Conservation (phyloP, 2,888 invertebrate genomes). For the Eurois occulta region DNA sequence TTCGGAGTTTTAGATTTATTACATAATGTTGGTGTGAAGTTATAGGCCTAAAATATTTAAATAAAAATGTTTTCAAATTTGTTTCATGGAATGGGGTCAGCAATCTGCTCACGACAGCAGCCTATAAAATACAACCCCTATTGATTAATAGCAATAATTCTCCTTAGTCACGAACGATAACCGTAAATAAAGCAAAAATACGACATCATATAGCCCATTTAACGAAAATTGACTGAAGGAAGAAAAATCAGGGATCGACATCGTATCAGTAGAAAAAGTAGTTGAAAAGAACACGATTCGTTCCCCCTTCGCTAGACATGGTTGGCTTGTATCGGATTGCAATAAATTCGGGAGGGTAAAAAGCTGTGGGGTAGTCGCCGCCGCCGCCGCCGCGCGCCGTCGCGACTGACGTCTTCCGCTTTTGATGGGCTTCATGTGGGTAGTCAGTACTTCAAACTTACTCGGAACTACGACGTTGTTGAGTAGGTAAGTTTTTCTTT, state of each 20-base stretch:
- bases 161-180: constrained; percentile 51
- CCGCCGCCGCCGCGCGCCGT: constrained; percentile 53
- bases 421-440: constrained; percentile 80
- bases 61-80: not conserved
- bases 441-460: constrained; percentile 47
- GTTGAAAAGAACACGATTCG: constrained; percentile 46
- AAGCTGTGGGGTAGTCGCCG: constrained; percentile 63
- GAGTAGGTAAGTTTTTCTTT: constrained; percentile 20
- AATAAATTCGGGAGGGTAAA: constrained; percentile 81
- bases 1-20: not conserved
- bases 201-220: constrained; percentile 38
- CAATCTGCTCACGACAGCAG: constrained; percentile 15
- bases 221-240: constrained; percentile 40
- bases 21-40: not conserved
- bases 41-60: not conserved
- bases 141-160: constrained; percentile 45
- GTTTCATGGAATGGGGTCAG: constrained; percentile 25
- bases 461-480: constrained; percentile 23
- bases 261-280: constrained; percentile 47
- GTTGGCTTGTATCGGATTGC: constrained; percentile 83
- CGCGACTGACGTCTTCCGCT: constrained; percentile 78
- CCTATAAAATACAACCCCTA: constrained; percentile 35
- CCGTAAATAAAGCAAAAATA: constrained; percentile 51
- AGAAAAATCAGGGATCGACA: constrained; percentile 52
- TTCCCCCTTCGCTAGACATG: constrained; percentile 59